phyloP scores from a whole-genome alignment of 2,113 vertebrate species.

The Muntiacus muntjak region DNA sequence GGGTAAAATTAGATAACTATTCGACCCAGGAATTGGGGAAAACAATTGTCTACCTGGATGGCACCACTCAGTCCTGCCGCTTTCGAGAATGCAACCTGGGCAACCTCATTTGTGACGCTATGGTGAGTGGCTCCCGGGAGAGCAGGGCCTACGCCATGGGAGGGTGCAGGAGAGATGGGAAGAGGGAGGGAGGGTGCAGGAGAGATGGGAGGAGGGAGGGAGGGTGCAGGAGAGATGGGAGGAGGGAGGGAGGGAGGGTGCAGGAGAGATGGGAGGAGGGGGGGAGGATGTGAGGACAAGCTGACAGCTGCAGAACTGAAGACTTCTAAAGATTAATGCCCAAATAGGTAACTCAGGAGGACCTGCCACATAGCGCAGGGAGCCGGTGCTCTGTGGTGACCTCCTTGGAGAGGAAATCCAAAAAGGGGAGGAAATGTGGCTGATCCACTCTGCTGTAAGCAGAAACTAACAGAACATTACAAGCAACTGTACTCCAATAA shows the following conservation, averaged over 20 bases:
- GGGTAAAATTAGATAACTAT: slow-evolving; percentile 83
- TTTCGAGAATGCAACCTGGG: slow-evolving; percentile 94
- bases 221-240: too few species aligned
- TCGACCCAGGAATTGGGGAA: slow-evolving; percentile 84
- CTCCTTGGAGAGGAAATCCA: neutral
- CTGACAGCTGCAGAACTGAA: neutral
- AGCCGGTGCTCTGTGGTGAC: neutral
- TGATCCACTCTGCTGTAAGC: neutral
- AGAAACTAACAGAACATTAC: neutral
- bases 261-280: too few species aligned
- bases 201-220: too few species aligned
- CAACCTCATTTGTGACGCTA: slow-evolving; percentile 93
- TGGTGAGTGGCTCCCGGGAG: slow-evolving; percentile 78
- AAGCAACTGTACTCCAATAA: neutral
- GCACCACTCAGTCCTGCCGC: slow-evolving; percentile 86
- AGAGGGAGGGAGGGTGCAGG: too few species aligned
- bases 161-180: too few species aligned
- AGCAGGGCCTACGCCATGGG: neutral
- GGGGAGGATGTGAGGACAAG: neutral
- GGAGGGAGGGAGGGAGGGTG: too few species aligned
- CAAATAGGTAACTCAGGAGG: neutral
- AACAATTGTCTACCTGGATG: slow-evolving; percentile 92
- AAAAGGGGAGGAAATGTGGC: neutral
- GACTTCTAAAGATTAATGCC: neutral
- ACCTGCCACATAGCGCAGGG: neutral